Conservation (phyloP, 2,797 vertebrate genomes). For the Hyperoplus lanceolatus region DNA sequence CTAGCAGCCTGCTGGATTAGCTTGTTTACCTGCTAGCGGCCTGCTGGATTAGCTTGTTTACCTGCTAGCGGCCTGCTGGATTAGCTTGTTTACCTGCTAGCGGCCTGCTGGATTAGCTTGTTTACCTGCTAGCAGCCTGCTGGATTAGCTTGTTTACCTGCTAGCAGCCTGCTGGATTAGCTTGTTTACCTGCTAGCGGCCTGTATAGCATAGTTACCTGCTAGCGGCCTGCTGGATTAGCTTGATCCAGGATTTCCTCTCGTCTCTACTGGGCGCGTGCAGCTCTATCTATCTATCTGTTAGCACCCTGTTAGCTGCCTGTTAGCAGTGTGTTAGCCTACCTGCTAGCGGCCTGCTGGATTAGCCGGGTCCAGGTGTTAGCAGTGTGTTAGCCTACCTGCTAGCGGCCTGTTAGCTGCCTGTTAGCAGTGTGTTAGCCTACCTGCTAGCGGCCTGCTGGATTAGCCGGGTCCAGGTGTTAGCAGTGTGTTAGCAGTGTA, state of each 20-base stretch:
- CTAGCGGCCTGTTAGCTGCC: constrained; percentile 61
- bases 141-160: not conserved
- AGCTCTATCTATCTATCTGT: constrained; percentile 80
- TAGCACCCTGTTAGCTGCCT: no score
- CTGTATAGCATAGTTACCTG: not conserved
- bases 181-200: constrained; percentile 45
- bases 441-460: no score
- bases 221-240: constrained; percentile 88
- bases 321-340: no score
- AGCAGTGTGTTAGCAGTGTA: no score
- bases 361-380: no score
- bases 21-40: constrained; percentile 89
- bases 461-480: no score
- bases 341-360: no score
- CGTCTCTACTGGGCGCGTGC: constrained; percentile 89
- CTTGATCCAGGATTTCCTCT: constrained; percentile 90
- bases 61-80: no score
- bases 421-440: no score
- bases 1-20: constrained; percentile 88
- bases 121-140: no score
- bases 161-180: constrained; percentile 88
- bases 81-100: no score
- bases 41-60: constrained; percentile 86
- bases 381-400: not conserved
- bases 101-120: no score